Percentiles rank a stretch among this genome's conserved stretches.
Conservation (phyloP, 2,888 invertebrate species). For the Parnassius orleans region DNA sequence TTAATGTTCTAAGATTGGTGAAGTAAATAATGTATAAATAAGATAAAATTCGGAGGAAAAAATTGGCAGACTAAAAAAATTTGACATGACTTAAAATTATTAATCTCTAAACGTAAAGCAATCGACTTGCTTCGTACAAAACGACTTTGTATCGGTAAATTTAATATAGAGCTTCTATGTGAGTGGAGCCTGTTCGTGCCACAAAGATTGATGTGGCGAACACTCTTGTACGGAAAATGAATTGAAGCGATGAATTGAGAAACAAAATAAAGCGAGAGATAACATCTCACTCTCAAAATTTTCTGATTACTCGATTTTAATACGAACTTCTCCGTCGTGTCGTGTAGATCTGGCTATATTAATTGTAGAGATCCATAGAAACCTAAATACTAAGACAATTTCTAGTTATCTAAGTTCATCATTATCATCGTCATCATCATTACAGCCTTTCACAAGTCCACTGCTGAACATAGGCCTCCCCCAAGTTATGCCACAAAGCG, state of each 20-base stretch:
- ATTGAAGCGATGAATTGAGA: conserved; percentile 21
- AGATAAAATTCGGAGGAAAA: background rate
- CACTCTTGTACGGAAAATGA: conserved; percentile 17
- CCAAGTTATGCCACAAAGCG: too few relatives aligned
- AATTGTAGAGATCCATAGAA: background rate
- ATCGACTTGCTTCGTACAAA: conserved; percentile 23
- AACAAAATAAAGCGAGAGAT: conserved; percentile 19
- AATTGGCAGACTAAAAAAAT: conserved; percentile 13
- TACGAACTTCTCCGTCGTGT: background rate
- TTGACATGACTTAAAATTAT: conserved; percentile 23
- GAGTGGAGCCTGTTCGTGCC: conserved; percentile 21
- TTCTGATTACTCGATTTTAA: background rate
- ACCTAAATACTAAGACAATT: too few relatives aligned
- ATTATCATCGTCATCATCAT: too few relatives aligned
- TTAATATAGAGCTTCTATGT: conserved; percentile 27
- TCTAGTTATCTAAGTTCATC: too few relatives aligned
- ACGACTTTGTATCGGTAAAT: conserved; percentile 26
- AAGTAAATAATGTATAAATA: background rate
- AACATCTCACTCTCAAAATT: conserved; percentile 7
- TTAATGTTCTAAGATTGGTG: too few relatives aligned
- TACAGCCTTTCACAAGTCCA: too few relatives aligned
- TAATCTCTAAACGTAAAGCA: conserved; percentile 12
- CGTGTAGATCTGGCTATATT: background rate
- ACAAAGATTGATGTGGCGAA: conserved; percentile 24
- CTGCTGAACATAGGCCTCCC: too few relatives aligned